Evolutionary conservation across 2,113 vertebrate species (phyloP), one percentile per base, ranked within the genome.

Genomic region (Calypte anna): DNA sequence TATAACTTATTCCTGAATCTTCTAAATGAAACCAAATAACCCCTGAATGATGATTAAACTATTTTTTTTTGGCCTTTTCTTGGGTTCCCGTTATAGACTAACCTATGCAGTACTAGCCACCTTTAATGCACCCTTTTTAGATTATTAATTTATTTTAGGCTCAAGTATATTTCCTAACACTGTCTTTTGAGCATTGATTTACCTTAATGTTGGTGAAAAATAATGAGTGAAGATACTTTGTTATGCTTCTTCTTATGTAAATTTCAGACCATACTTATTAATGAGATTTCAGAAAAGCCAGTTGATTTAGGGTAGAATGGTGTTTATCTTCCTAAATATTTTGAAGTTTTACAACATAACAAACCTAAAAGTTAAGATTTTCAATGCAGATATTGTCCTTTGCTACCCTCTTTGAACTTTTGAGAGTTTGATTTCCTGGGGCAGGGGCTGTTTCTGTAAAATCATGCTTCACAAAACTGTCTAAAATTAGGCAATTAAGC

Each of bases 351-450:
- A 24, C 16, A 58, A 19, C 7, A 53, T 36, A 64, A 27, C 6
- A 69, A 28, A 5, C 58, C 58, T 22, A 59, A 64, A 84, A 63
- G 12, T 61, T 36, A 79, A 28, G 6, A 12, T 72, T 90, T 85
- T 68, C 36, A 61, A 18, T 3, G n/a, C 8, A 44, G 10, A 0
- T 33, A 8, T 30, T 78, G 2, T 6, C 28, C 85, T 90, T 73
- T 4, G 1, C 2, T 14, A 4, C 7, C 6, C 2, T 31, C 18
- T 64, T 93, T 82, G 8, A 10, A 30, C 7, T 0, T 0, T 57
- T 50, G 79, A 75, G 20, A 72, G 6, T 48, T 59, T 55, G 9
- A 58, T 70, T 90, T 80, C 12, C 18, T 70, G 22, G 7, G 7
- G 3, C 6, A 77, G 0, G 0, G 48, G 7, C 1, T 75, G 9